Conservation (phyloP, 2,888 invertebrate genomes). For the Dioctria rufipes region DNA sequence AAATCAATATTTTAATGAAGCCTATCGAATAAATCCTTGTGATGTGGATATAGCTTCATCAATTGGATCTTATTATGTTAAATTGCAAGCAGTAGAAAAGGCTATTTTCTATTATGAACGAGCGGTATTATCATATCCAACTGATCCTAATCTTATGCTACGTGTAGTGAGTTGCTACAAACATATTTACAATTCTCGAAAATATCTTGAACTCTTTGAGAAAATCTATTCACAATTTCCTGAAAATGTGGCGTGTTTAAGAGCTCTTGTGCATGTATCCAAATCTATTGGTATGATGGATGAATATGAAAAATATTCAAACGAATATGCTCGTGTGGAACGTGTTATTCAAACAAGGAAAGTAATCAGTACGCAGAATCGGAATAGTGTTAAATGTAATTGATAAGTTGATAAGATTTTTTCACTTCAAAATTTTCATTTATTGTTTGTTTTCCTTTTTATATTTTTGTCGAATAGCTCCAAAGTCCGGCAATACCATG, state of each 20-base stretch:
- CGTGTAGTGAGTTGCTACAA: conserved; percentile 89
- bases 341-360: conserved; percentile 66
- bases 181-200: conserved; percentile 80
- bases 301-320: conserved; percentile 83
- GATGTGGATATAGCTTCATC: conserved; percentile 84
- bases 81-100: conserved; percentile 90
- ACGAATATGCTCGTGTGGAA: conserved; percentile 83
- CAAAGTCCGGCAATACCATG: not conserved
- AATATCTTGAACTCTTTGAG: conserved; percentile 70
- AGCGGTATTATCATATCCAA: conserved; percentile 83
- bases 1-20: conserved; percentile 70
- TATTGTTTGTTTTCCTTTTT: not conserved
- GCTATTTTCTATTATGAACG: conserved; percentile 87
- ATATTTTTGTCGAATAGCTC: not conserved
- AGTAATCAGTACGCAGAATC: conserved; percentile 63
- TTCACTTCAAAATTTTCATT: not conserved
- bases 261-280: conserved; percentile 71
- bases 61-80: conserved; percentile 91
- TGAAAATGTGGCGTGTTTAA: conserved; percentile 95
- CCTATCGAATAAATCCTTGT: conserved; percentile 69
- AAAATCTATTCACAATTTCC: conserved; percentile 89
- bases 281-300: conserved; percentile 86
- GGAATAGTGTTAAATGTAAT: conserved; percentile 60
- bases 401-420: not conserved
- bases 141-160: conserved; percentile 87